These are phyloP conservation scores for Pionites leucogaster DNA, from an alignment of 2,113 vertebrate species.

Conservation along the genomic window DNA sequence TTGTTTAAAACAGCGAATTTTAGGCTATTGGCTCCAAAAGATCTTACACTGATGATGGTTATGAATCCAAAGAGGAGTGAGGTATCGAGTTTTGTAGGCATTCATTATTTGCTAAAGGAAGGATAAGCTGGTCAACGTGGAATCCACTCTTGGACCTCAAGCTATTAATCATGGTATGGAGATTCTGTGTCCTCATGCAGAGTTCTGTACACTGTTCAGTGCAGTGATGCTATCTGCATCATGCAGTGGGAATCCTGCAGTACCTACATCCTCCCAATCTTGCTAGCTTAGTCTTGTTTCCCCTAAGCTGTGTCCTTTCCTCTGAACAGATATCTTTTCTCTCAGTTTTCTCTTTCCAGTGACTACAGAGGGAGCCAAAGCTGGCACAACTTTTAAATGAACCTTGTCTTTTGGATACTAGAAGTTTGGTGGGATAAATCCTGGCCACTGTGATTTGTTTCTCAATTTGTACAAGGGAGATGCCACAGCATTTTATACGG, in stretches of 20 bases:
- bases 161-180: background rate
- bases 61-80: background rate
- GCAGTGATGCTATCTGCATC: background rate
- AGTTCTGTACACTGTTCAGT: background rate
- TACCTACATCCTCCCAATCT: background rate
- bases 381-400: background rate
- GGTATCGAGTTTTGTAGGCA: rapidly evolving
- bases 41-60: background rate
- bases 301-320: background rate
- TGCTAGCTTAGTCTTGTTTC: background rate
- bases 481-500: background rate
- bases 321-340: background rate
- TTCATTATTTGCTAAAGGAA: background rate
- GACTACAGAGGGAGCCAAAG: background rate
- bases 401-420: background rate
- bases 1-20: background rate
- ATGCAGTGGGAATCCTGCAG: background rate
- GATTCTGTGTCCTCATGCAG: background rate
- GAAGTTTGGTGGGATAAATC: background rate
- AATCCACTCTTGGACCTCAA: background rate
- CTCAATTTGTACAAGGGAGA: background rate
- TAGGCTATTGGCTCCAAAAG: background rate
- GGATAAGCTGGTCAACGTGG: background rate
- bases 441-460: background rate
- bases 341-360: background rate